Evolutionary conservation across 1,140 invertebrate genomes (phyloP), one percentile per base, ranked within the genome.

Genomic region (Lordiphosa stackelbergi): DNA sequence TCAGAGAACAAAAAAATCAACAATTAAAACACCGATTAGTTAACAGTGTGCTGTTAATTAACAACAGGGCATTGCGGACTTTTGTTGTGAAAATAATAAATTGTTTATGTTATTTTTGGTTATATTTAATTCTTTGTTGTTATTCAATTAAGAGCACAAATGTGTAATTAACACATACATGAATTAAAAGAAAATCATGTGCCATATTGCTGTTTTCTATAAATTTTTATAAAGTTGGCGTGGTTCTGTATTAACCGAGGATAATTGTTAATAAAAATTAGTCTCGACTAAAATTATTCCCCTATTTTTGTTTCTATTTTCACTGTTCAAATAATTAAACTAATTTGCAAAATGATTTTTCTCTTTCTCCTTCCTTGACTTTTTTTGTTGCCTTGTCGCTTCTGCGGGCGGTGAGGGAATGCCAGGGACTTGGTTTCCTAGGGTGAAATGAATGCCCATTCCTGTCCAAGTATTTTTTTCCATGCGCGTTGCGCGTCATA

Each of bases 401-500:
- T 16, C 34, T 31, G 16, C 37, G 5, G 11, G 19, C 24, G 38
- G 22, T n/a, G 1, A 7, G 5, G 36, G 37, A 46, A 22, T 24
- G 5, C 12, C 13, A 12, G 24, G 19, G 13, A 31, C 7, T 5
- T 31, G 0, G 24, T 7, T 48, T 24, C 56, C 56, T 60, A 41
- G 58, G 28, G 49, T 57, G 31, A 12, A 13, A 37, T 59, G 42
- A 35, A 40, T 61, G 28, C 28, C 28, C 28, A 60, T 42, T 42
- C 48, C 59, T 61, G 59, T 61, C 56, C 59, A 61, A 24, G 55
- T 56, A 51, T 60, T 41, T 41, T 46, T 63, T 51, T 41, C n/a
- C 51, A 37, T 47, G 60, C 63, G 65, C 71, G 59, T 69, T 74
- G 72, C 52, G 60, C 61, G 61, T 74, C 71, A 75, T 74, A 70